Evolutionary conservation across 2,113 vertebrate species (phyloP), one percentile per base, ranked within the genome.

Genomic region (Cranoglanis bouderius): DNA sequence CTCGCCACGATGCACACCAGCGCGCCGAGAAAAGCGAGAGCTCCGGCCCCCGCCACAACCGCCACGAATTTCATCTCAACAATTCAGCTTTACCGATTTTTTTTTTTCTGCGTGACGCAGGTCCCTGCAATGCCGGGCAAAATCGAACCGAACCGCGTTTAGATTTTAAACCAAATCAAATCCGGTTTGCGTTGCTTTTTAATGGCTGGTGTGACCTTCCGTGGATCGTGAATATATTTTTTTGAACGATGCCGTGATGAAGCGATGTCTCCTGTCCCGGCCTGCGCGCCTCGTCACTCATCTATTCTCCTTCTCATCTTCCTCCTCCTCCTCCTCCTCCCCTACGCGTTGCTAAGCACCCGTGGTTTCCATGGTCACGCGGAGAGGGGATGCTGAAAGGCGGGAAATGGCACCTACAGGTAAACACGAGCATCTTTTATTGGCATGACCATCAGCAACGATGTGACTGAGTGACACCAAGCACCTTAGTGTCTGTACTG

Each of bases 1-100:
- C 97, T 98, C 93, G 97, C 98, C 91, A 99, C 95, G 95, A 99
- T 98, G 96, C 98, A 98, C 94, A 98, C 97, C 93, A 97, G 96
- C 88, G 96, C 98, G 88, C 98, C 97, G 86, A 99, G 97, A 93
- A 99, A 97, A 92, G 97, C 98, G 94, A 98, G 95, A 91, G 96
- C 95, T 93, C 98, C 98, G 90, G 97, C 97, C 93, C 96, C 97
- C 92, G 98, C 96, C 57, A 99, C 95, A 87, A 99, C 96, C 88
- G 97, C 96, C 94, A 98, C 94, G 95, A 98, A 98, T 97, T 98
- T 98, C 98, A 98, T 98, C 49, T 21, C 38, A 4, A 3, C 29
- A 6, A n/a, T 43, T 32, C 46, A 43, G 16, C 46, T 46, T 38
- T 1, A 13, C 8, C 16, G 38, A 67, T 9, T 49, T 1, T 6